phyloP scores from a whole-genome alignment of 2,797 vertebrate genomes.

The Anomalospiza imberbis region DNA sequence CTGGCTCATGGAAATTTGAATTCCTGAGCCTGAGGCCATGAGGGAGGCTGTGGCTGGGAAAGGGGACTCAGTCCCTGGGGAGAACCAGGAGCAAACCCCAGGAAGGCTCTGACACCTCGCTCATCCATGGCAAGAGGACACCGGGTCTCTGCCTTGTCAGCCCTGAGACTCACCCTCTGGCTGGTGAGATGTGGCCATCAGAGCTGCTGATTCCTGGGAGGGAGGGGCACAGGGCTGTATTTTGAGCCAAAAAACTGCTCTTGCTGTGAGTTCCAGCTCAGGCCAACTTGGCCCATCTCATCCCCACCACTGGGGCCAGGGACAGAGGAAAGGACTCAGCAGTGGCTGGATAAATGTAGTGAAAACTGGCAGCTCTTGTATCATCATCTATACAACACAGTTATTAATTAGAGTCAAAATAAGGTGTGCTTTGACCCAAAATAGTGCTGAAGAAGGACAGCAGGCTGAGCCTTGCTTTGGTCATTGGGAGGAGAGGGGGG shows the following conservation, averaged over 20 bases:
- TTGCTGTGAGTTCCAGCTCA: not conserved
- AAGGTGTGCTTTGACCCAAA: not conserved
- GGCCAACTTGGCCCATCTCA: not conserved
- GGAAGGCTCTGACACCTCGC: not conserved
- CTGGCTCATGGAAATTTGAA: fast-evolving
- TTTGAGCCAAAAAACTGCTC: not conserved
- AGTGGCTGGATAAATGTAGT: not conserved
- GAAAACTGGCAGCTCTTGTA: not conserved
- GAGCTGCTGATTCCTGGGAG: not conserved
- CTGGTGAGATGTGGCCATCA: fast-evolving
- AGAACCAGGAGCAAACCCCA: too few relatives aligned
- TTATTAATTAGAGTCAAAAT: not conserved
- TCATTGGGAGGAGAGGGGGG: fast-evolving
- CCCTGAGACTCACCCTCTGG: not conserved
- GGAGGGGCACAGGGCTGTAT: fast-evolving
- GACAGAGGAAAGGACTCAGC: not conserved
- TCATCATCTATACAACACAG: not conserved
- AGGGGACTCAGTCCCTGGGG: fast-evolving
- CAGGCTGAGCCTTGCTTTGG: not conserved
- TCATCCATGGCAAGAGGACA: not conserved
- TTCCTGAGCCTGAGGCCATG: not conserved
- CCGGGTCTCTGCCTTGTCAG: not conserved
- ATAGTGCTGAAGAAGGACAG: not conserved
- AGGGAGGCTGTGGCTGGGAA: not conserved
- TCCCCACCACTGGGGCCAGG: not conserved